Conservation (phyloP, 2,888 invertebrate genomes). For the Margaritifera margaritifera region DNA sequence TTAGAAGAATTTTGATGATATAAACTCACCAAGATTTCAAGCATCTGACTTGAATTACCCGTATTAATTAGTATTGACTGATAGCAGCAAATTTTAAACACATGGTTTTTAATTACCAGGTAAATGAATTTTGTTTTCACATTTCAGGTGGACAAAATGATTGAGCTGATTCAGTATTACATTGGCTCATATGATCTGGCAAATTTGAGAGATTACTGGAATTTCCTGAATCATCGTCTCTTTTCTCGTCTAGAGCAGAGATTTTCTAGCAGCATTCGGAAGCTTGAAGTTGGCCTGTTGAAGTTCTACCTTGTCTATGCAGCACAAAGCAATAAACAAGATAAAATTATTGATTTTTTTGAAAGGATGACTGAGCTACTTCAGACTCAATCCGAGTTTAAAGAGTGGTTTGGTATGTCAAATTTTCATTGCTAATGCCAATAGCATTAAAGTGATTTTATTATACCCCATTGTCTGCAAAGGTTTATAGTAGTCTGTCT, state of each 20-base stretch:
- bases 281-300: constrained; percentile 74
- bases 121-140: constrained; percentile 3
- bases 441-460: too few species aligned
- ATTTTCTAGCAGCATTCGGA: constrained; percentile 75
- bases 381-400: constrained; percentile 93
- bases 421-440: background rate
- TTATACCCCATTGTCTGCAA: too few species aligned
- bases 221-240: constrained; percentile 88
- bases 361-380: constrained; percentile 88
- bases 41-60: too few species aligned
- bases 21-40: too few species aligned
- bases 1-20: too few species aligned
- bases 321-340: constrained; percentile 84
- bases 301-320: constrained; percentile 94
- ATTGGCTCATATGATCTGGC: constrained; percentile 85
- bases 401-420: constrained; percentile 95
- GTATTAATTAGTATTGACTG: too few species aligned
- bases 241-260: constrained; percentile 91
- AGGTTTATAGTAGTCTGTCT: too few species aligned
- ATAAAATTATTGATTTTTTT: constrained; percentile 92
- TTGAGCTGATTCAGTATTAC: constrained; percentile 85
- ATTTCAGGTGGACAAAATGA: constrained; percentile 69
- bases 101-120: background rate
- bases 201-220: constrained; percentile 89
- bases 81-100: too few species aligned